Conservation (phyloP, 2,113 vertebrate species). For the Glareola pratincola region DNA sequence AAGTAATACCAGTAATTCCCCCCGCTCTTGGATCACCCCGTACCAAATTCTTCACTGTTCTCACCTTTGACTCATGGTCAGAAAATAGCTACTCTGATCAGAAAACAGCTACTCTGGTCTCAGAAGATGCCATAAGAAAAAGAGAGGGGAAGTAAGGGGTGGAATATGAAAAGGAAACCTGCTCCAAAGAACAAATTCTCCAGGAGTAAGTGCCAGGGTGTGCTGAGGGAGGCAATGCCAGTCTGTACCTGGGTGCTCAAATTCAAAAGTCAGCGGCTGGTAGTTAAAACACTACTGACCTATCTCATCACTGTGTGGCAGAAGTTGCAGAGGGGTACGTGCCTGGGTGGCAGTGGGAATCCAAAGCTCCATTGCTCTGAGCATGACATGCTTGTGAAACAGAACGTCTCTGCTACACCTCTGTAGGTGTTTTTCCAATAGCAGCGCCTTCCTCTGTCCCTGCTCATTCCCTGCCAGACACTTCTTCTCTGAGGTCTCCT, state of each 20-base stretch:
- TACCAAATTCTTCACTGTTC: neutral
- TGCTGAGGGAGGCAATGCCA: neutral
- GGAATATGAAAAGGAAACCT: neutral
- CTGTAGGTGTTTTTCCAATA: neutral
- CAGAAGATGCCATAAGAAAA: neutral
- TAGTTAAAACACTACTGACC: neutral
- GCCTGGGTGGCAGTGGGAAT: neutral
- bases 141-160: rapidly evolving
- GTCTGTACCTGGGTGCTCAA: neutral
- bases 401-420: neutral
- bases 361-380: neutral
- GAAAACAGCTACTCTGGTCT: neutral
- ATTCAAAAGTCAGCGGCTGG: neutral
- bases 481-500: neutral
- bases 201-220: neutral
- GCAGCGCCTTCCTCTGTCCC: neutral
- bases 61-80: neutral
- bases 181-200: neutral
- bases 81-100: neutral
- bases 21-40: neutral
- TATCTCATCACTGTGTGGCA: neutral
- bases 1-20: conserved; percentile 35
- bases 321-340: neutral
- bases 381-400: neutral
- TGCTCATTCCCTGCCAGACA: neutral